These are phyloP conservation scores for Hyaena hyaena DNA, from an alignment of 2,113 vertebrate genomes.

Conservation along the genomic window DNA sequence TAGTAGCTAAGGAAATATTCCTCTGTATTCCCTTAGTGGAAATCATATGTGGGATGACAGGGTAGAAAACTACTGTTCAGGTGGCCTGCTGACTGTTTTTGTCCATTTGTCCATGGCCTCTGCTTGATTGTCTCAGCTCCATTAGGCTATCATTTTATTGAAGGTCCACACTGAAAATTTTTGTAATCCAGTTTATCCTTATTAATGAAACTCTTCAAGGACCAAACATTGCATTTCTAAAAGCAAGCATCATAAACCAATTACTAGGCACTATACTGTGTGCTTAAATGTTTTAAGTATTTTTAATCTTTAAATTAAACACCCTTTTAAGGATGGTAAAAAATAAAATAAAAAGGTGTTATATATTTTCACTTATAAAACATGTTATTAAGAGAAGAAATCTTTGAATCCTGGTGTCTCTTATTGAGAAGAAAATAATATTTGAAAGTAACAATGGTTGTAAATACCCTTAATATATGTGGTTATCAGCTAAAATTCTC, in stretches of 20 bases:
- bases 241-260: not conserved
- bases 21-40: not conserved
- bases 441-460: not conserved
- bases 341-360: not conserved
- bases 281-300: not conserved
- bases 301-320: not conserved
- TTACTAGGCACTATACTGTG: not conserved
- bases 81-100: not conserved
- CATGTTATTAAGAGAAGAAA: not conserved
- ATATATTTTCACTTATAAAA: not conserved
- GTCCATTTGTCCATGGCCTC: no score
- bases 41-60: no score
- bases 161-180: not conserved
- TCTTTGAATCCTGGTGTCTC: not conserved
- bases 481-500: not conserved
- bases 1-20: not conserved
- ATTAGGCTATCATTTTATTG: not conserved
- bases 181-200: not conserved
- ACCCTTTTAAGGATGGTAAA: no score
- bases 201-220: not conserved
- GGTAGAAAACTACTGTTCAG: not conserved
- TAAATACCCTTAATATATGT: not conserved
- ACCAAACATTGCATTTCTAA: not conserved
- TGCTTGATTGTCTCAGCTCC: not conserved
- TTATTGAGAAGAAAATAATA: slow-evolving; percentile 15